These are phyloP conservation scores for Manacus vitellinus DNA, from an alignment of 2,113 vertebrate species.

Conservation along the genomic window DNA sequence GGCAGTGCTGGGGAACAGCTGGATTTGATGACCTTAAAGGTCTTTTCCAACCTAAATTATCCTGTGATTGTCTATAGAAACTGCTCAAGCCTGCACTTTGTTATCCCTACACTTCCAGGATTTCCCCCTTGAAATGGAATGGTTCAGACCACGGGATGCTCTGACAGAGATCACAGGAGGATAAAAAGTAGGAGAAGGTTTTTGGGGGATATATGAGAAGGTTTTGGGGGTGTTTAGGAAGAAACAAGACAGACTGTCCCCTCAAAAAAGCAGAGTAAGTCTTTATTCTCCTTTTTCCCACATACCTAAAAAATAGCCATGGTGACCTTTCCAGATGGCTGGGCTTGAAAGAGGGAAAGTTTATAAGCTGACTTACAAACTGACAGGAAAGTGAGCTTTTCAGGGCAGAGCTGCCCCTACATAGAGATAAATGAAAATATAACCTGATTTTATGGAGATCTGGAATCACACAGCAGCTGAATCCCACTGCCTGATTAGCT, in stretches of 20 bases:
- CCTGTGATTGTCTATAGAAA: background rate
- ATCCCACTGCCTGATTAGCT: background rate
- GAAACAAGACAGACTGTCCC: background rate
- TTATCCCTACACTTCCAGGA: background rate
- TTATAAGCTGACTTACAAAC: background rate
- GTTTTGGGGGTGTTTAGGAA: background rate
- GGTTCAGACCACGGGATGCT: background rate
- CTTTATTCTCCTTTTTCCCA: background rate
- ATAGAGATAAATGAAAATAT: background rate
- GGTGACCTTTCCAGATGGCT: background rate
- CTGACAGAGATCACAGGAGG: background rate
- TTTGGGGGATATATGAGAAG: background rate
- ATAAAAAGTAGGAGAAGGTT: background rate
- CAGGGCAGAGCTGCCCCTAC: background rate
- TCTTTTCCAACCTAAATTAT: background rate
- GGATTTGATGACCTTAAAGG: background rate
- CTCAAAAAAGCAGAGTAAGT: background rate
- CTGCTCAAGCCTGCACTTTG: background rate
- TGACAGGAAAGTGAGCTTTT: background rate
- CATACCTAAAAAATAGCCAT: background rate
- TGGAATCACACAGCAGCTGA: background rate
- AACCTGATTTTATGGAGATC: background rate
- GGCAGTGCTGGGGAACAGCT: rapidly evolving
- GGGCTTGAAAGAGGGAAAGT: background rate
- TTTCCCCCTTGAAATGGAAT: background rate